Evolutionary conservation across 2,113 vertebrate genomes (phyloP).

Genomic region (Mormoops blainvillei): DNA sequence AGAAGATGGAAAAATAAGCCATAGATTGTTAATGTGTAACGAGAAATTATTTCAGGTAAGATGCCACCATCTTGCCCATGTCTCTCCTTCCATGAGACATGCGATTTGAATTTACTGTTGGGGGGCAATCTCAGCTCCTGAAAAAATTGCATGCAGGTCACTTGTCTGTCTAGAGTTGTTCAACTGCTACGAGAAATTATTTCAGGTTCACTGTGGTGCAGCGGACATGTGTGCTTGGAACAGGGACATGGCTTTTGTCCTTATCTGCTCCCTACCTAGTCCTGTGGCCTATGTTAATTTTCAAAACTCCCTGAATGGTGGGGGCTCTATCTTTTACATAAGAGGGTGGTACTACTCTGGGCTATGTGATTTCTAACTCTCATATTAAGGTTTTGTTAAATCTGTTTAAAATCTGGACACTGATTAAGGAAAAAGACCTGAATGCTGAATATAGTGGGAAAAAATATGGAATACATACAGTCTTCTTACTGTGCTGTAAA

Average conservation of each 20-base stretch:
- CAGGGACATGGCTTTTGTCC: accelerated
- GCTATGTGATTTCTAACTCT: not conserved
- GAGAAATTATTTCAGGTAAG: not conserved
- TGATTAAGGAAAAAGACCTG: not conserved
- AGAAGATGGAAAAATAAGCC: not conserved
- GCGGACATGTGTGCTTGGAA: not conserved
- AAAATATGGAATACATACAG: not conserved
- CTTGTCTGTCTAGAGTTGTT: not conserved
- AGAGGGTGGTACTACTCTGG: not conserved
- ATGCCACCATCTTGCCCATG: not conserved
- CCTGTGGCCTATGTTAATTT: not conserved
- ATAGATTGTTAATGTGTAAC: not conserved
- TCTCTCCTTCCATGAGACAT: not conserved
- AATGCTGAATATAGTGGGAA: not conserved
- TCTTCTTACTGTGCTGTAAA: not conserved
- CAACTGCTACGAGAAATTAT: not conserved
- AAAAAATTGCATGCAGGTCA: not conserved
- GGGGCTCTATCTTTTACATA: not conserved
- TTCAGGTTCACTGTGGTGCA: no score
- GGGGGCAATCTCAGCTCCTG: not conserved
- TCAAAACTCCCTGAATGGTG: not conserved
- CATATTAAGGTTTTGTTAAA: not conserved
- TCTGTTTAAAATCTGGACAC: not conserved
- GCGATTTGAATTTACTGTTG: not conserved
- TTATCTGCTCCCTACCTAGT: not conserved